These are phyloP conservation scores for Enteromius trimaculatus DNA, from an alignment of 2,797 vertebrate species.

Conservation along the genomic window DNA sequence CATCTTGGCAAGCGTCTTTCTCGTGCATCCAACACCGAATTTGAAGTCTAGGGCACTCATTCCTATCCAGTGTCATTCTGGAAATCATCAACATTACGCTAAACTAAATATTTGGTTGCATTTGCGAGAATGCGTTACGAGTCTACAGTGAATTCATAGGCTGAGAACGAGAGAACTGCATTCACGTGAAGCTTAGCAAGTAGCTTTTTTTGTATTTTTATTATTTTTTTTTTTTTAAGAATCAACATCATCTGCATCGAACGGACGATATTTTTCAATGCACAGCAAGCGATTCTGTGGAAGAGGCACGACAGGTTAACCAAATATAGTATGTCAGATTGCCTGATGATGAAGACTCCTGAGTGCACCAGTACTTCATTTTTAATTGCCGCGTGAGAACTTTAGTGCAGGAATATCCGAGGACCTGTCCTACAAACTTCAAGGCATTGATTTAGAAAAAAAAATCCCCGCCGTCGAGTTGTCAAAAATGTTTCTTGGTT, in stretches of 20 bases:
- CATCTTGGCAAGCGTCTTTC: slow-evolving; percentile 1
- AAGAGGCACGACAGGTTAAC: slow-evolving; percentile 15
- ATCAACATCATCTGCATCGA: slow-evolving; percentile 2
- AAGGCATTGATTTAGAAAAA: slow-evolving; percentile 14
- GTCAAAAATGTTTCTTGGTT: slow-evolving; percentile 11
- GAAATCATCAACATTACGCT: not conserved
- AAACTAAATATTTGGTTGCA: not conserved
- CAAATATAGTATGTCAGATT: slow-evolving; percentile 47
- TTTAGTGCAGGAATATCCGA: slow-evolving; percentile 40
- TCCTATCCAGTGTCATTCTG: slow-evolving; percentile 1
- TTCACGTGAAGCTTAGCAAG: not conserved
- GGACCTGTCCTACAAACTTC: slow-evolving; percentile 32
- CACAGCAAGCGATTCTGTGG: not conserved
- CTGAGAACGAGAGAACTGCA: not conserved
- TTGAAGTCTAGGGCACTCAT: slow-evolving; percentile 10
- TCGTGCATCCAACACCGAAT: not conserved
- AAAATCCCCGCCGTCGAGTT: slow-evolving; percentile 42
- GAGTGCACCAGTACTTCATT: slow-evolving; percentile 43
- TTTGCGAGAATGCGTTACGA: not conserved
- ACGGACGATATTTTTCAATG: not conserved
- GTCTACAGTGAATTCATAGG: not conserved
- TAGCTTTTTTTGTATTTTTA: too few relatives aligned
- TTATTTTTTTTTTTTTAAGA: not conserved
- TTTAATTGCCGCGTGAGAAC: slow-evolving; percentile 43
- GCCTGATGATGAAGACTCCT: slow-evolving; percentile 38